These are phyloP conservation scores for Osmerus mordax DNA, from an alignment of 2,113 vertebrate genomes.

Conservation along the genomic window DNA sequence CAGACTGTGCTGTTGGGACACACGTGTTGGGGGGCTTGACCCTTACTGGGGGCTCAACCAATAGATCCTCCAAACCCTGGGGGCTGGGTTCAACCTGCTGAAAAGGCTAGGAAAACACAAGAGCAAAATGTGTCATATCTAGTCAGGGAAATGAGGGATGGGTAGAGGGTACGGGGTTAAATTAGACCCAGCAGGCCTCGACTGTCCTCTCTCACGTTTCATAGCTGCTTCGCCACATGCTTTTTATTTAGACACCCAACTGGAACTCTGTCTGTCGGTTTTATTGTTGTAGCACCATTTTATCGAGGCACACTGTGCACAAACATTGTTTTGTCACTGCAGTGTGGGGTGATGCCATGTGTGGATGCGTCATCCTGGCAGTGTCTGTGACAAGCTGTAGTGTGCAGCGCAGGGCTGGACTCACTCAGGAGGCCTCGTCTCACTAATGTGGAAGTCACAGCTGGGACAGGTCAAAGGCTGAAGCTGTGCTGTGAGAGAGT, in stretches of 20 bases:
- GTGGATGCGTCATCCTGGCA: conserved; percentile 1
- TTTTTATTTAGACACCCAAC: conserved; percentile 25
- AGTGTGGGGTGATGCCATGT: conserved; percentile 15
- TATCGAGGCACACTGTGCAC: neutral
- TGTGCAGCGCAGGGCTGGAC: neutral
- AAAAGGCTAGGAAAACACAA: conserved; percentile 3
- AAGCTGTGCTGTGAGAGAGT: neutral
- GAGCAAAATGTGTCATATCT: conserved; percentile 22
- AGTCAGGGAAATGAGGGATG: conserved; percentile 1
- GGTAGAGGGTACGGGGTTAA: conserved; percentile 18
- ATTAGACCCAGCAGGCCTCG: conserved; percentile 46
- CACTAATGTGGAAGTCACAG: conserved; percentile 35
- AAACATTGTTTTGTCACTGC: neutral
- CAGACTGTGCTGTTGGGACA: conserved; percentile 15
- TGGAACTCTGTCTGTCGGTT: too few species aligned
- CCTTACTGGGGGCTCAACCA: conserved; percentile 11
- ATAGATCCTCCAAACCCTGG: conserved; percentile 26
- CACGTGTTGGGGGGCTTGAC: conserved; percentile 26
- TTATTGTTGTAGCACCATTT: too few species aligned
- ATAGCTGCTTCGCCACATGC: conserved; percentile 25
- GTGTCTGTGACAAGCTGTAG: conserved; percentile 34
- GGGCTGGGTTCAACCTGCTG: conserved; percentile 18
- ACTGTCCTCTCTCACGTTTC: conserved; percentile 9
- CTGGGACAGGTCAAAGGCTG: conserved; percentile 41
- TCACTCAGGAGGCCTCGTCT: conserved; percentile 28